Evolutionary conservation across 2,113 vertebrate genomes (phyloP), one percentile per base, ranked within the genome.

Genomic region (Daphoenositta chrysoptera): DNA sequence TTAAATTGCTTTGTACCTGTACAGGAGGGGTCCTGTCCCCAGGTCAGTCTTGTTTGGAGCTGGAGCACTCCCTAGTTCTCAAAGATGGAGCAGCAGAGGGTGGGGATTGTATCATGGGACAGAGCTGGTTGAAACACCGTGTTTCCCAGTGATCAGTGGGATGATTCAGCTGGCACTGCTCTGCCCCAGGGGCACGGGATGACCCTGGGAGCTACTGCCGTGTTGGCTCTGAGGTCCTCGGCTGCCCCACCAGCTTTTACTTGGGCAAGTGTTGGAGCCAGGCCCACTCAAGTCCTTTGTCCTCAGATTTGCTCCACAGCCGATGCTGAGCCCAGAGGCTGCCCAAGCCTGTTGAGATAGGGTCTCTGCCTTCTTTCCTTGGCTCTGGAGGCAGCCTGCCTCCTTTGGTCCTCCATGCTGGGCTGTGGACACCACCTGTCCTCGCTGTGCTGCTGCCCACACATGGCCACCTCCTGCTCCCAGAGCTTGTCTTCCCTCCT

Each of bases 21-120:
- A 13, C 22, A 39, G 4, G 13, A 73, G 30, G 42, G 3, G 1
- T 30, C 6, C 27, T 11, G 1, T 48, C 50, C 15, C 33, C 17
- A 7, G 12, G 30, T 56, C 37, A 20, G n/a, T 27, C 75, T 54
- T 81, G 39, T 44, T n/a, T 50, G 77, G 60, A 75, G 70, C 30
- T 40, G n/a, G 27, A 69, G 51, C 6, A 0, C 44, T 42, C 35
- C 73, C 28, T 15, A 3, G 22, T 40, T 68, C 15, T 42, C 3
- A 1, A 21, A 37, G 47, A 33, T 0, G 5, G 53, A 51, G 27
- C 2, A 4, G 35, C 37, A 10, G 1, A 3, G n/a, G 8, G 42
- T 2, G 1, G 14, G 20, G 50, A 5, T 6, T 2, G 0, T 33
- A 3, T 0, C 2, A 7, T 6, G 10, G 24, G n/a, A n/a, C 31